Evolutionary conservation across 2,797 vertebrate species (phyloP).

Genomic region (Hypotaenidia okinawae): DNA sequence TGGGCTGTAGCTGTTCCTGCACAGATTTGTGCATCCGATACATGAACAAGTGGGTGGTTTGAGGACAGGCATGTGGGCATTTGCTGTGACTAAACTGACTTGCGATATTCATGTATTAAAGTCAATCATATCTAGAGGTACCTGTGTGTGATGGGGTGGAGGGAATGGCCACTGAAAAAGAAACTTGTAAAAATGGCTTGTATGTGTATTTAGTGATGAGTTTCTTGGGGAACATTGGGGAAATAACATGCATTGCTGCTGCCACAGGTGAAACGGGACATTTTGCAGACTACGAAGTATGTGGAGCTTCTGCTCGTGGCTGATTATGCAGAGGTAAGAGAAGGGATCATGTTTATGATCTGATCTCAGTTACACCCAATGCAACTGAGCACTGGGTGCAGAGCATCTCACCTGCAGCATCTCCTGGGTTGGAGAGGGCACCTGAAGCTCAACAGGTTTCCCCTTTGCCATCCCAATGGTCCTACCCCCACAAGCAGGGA

Average conservation of each 20-base stretch:
- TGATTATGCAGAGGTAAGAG: constrained; percentile 92
- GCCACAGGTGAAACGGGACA: constrained; percentile 86
- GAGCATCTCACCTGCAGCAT: not conserved
- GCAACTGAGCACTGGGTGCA: not conserved
- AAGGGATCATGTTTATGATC: not conserved
- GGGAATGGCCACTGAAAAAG: not conserved
- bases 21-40: accelerated
- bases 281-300: constrained; percentile 86
- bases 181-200: not conserved
- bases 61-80: not conserved
- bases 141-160: not conserved
- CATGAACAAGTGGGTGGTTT: not conserved
- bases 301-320: constrained; percentile 95
- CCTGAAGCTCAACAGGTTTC: not conserved
- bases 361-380: no score
- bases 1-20: not conserved
- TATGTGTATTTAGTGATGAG: accelerated
- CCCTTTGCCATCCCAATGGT: not conserved
- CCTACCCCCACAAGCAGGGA: not conserved
- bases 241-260: not conserved
- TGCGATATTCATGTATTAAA: not conserved
- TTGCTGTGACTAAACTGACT: not conserved
- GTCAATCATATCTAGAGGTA: not conserved
- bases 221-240: not conserved
- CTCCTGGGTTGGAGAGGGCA: not conserved